Evolutionary conservation across 2,888 invertebrate genomes (phyloP).

Genomic region (Chouioia cunea): DNA sequence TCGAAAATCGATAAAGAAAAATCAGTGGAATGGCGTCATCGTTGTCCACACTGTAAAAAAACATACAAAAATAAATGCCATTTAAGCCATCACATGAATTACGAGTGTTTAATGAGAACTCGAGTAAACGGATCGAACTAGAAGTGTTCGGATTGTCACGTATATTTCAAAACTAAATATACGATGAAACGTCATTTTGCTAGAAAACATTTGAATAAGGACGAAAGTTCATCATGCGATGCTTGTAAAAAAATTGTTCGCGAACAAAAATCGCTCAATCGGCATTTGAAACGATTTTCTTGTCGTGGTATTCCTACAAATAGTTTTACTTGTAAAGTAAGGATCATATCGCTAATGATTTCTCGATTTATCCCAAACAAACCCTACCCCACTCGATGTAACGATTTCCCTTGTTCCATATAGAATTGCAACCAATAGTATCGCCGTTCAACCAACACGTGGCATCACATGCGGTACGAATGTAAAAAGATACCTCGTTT

Average conservation of each 20-base stretch:
- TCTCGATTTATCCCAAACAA: too few relatives aligned
- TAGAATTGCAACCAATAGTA: slow-evolving; percentile 14
- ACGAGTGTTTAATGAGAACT: slow-evolving; percentile 2
- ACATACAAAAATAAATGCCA: neutral
- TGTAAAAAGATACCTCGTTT: slow-evolving; percentile 47
- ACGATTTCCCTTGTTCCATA: too few relatives aligned
- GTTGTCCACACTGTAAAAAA: slow-evolving; percentile 16
- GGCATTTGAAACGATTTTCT: too few relatives aligned
- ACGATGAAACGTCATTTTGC: neutral
- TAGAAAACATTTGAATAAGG: too few relatives aligned
- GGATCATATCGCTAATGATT: too few relatives aligned
- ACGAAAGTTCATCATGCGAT: too few relatives aligned
- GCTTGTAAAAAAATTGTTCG: too few relatives aligned
- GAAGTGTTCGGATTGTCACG: neutral
- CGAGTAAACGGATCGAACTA: neutral
- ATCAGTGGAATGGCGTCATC: too few relatives aligned
- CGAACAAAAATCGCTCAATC: too few relatives aligned
- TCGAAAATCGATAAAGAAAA: neutral
- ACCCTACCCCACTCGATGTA: too few relatives aligned
- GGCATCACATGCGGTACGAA: slow-evolving; percentile 48
- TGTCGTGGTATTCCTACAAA: too few relatives aligned
- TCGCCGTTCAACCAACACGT: neutral
- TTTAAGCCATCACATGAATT: neutral
- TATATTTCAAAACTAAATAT: neutral
- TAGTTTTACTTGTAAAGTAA: too few relatives aligned